A percentile compares a stretch with the other conserved stretches of the same genome.
These are phyloP conservation scores for Leuciscus idus DNA, from an alignment of 2,113 vertebrate genomes.

Conservation along the genomic window DNA sequence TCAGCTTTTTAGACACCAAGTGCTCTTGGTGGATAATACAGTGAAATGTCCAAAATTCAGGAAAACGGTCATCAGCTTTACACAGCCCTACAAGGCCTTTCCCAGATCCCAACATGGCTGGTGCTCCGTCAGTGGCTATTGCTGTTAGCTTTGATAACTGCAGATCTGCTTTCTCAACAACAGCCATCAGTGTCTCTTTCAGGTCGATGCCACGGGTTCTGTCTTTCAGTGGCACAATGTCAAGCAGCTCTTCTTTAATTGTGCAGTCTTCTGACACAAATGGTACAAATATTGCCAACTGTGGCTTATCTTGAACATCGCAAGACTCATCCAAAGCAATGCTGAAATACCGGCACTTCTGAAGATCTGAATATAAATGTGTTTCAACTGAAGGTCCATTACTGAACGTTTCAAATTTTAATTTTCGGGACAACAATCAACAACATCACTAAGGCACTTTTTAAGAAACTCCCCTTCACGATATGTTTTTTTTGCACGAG, in stretches of 20 bases:
- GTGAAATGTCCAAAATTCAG: no score
- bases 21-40: neutral
- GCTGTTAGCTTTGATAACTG: constrained; percentile 38
- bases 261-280: constrained; percentile 32
- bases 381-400: constrained; percentile 20
- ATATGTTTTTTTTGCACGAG: constrained; percentile 45
- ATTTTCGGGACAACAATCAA: constrained; percentile 44
- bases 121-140: neutral
- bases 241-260: constrained; percentile 26
- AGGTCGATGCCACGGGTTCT: no score
- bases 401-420: neutral
- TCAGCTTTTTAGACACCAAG: constrained; percentile 58
- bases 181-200: neutral
- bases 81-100: no score
- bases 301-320: constrained; percentile 42
- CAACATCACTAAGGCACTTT: constrained; percentile 26
- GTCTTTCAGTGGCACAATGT: neutral
- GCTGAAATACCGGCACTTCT: constrained; percentile 39
- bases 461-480: constrained; percentile 47
- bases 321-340: constrained; percentile 17
- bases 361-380: constrained; percentile 37
- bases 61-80: no score
- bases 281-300: constrained; percentile 42
- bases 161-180: constrained; percentile 35
- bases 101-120: no score